phyloP scores from a whole-genome alignment of 2,113 vertebrate genomes.

The Morone chrysops region DNA sequence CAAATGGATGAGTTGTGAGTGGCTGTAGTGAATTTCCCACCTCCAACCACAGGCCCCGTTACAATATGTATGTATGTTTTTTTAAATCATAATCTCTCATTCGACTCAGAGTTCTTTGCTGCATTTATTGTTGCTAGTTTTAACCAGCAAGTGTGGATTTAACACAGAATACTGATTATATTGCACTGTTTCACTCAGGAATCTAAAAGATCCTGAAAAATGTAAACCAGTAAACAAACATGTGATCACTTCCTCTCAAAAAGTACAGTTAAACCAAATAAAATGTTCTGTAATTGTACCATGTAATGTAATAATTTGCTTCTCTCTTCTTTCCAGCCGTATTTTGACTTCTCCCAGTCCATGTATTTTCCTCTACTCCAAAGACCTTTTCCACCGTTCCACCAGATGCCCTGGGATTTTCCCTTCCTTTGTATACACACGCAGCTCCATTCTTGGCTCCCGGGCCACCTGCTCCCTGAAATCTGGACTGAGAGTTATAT shows the following conservation, averaged over 20 bases:
- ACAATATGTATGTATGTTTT: constrained; percentile 4
- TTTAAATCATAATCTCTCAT: not conserved
- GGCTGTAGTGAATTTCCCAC: constrained; percentile 46
- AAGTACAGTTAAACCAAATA: not conserved
- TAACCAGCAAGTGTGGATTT: not conserved
- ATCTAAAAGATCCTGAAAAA: not conserved
- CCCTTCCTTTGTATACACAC: no score
- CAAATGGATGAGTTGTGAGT: constrained; percentile 53
- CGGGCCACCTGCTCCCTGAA: no score
- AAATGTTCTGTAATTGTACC: not conserved
- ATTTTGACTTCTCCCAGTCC: no score
- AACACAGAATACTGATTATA: not conserved
- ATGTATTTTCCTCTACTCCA: no score
- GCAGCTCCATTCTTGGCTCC: no score
- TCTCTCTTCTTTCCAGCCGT: no score
- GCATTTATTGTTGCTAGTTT: not conserved
- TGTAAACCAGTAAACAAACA: not conserved
- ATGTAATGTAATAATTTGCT: no score
- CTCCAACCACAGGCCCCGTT: constrained; percentile 42
- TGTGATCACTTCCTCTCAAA: not conserved
- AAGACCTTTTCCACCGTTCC: no score
- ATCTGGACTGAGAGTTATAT: not conserved
- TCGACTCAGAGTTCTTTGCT: not conserved
- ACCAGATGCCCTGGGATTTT: no score
- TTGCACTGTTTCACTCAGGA: not conserved